Conservation (phyloP, 1,140 invertebrate species). For the Acromyrmex echinatior region DNA sequence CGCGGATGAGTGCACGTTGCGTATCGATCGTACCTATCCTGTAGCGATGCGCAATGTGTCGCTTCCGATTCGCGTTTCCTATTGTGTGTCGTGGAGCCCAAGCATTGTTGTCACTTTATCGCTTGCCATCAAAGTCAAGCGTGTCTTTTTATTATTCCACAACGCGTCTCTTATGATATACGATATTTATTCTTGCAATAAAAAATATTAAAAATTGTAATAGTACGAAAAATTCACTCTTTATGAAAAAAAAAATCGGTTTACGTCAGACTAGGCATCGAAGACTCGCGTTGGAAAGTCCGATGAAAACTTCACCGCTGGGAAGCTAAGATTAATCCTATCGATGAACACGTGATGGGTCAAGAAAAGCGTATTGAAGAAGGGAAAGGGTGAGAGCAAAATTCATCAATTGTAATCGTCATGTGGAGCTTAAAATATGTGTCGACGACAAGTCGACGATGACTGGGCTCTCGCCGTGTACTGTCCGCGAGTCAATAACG, state of each 20-base stretch:
- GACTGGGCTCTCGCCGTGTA: slow-evolving; percentile 32
- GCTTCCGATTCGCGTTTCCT: slow-evolving; percentile 56
- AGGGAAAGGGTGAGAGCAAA: slow-evolving; percentile 18
- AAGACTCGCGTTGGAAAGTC: neutral
- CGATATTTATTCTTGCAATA: neutral
- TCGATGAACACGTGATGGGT: neutral
- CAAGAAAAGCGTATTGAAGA: neutral
- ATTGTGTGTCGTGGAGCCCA: neutral
- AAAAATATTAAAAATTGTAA: slow-evolving; percentile 1
- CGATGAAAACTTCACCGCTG: neutral
- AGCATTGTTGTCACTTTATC: slow-evolving; percentile 62
- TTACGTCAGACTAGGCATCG: neutral
- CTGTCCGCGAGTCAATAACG: slow-evolving; percentile 69
- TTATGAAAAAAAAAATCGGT: neutral
- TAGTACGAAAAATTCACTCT: neutral
- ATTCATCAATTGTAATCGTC: slow-evolving; percentile 30
- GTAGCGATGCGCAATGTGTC: slow-evolving; percentile 50
- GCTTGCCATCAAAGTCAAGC: neutral
- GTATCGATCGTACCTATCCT: slow-evolving; percentile 71
- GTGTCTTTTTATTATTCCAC: neutral
- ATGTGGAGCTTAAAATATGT: slow-evolving; percentile 33
- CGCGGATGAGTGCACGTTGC: slow-evolving; percentile 75
- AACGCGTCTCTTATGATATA: neutral
- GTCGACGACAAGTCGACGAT: neutral
- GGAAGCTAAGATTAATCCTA: neutral